Evolutionary conservation across 2,888 invertebrate species (phyloP).

Genomic region (Coecobrya sp.): DNA sequence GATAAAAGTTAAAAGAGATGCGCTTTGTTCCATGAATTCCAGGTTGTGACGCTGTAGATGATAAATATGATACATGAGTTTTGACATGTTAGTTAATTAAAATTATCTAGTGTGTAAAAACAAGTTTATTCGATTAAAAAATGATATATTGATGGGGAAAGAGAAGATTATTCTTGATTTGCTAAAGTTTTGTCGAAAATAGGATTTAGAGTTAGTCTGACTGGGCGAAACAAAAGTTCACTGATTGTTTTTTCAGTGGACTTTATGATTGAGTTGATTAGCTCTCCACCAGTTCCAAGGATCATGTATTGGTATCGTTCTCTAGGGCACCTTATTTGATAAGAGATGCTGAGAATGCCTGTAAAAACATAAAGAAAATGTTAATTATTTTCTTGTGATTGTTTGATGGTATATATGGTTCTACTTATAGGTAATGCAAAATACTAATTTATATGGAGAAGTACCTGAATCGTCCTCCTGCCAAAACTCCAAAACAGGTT

Average conservation of each 20-base stretch:
- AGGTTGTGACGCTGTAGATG: no score
- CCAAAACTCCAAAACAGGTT: conserved; percentile 90
- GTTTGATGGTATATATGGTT: no score
- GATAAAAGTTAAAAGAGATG: no score
- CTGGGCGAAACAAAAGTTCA: conserved; percentile 91
- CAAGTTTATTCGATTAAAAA: no score
- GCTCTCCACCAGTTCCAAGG: conserved; percentile 91
- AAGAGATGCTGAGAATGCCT: conserved; percentile 90
- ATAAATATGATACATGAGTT: no score
- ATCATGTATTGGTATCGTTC: conserved; percentile 91
- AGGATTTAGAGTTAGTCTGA: conserved; percentile 88
- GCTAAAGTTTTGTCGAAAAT: conserved; percentile 52
- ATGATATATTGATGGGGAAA: no score
- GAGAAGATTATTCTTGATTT: conserved; percentile 6
- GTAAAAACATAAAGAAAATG: conserved; percentile 81
- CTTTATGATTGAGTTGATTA: conserved; percentile 92
- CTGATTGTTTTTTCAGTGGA: conserved; percentile 90
- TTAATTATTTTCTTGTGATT: background rate
- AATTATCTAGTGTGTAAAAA: no score
- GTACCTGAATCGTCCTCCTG: conserved; percentile 86
- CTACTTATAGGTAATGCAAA: no score
- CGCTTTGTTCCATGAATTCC: no score
- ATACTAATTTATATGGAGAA: no score
- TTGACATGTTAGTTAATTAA: no score
- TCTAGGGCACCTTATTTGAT: conserved; percentile 91